Conservation (phyloP, 2,113 vertebrate species). For the Macaca mulatta region DNA sequence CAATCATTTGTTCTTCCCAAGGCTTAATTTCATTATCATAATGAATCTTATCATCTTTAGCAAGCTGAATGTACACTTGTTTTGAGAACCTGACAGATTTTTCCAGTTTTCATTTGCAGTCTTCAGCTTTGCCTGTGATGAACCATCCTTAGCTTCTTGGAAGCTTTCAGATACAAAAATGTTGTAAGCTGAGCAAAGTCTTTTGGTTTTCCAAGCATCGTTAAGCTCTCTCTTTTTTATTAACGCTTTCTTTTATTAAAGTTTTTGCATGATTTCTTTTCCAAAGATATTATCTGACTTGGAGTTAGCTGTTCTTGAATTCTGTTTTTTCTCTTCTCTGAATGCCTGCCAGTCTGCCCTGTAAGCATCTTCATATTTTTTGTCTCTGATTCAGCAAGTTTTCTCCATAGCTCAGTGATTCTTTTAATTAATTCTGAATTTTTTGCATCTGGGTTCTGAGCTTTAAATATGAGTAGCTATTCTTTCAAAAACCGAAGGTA, state of each 20-base stretch:
- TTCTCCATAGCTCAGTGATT: conserved; percentile 88
- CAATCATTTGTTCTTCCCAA: conserved; percentile 89
- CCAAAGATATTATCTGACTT: conserved; percentile 81
- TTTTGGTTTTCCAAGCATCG: conserved; percentile 90
- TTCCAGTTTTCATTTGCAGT: conserved; percentile 85
- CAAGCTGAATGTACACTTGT: conserved; percentile 91
- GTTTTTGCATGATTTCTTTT: conserved; percentile 83
- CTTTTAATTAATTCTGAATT: conserved; percentile 80
- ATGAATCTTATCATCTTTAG: conserved; percentile 92
- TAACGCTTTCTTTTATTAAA: conserved; percentile 82
- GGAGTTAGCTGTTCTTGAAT: conserved; percentile 89
- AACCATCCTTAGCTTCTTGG: conserved; percentile 83
- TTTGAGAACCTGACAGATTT: conserved; percentile 83
- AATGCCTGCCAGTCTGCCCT: conserved; percentile 84
- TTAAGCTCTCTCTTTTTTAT: conserved; percentile 90
- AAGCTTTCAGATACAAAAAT: conserved; percentile 93
- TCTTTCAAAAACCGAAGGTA: conserved; percentile 84
- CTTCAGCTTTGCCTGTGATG: conserved; percentile 88
- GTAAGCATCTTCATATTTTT: conserved; percentile 89
- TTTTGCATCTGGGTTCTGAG: conserved; percentile 84
- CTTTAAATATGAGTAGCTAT: conserved; percentile 74
- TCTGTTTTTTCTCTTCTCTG: conserved; percentile 76
- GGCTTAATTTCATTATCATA: conserved; percentile 83
- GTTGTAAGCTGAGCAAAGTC: conserved; percentile 87
- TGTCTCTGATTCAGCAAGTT: conserved; percentile 87